Evolutionary conservation across 2,797 vertebrate genomes (phyloP), one percentile per base, ranked within the genome.

Genomic region (Anniella stebbinsi): DNA sequence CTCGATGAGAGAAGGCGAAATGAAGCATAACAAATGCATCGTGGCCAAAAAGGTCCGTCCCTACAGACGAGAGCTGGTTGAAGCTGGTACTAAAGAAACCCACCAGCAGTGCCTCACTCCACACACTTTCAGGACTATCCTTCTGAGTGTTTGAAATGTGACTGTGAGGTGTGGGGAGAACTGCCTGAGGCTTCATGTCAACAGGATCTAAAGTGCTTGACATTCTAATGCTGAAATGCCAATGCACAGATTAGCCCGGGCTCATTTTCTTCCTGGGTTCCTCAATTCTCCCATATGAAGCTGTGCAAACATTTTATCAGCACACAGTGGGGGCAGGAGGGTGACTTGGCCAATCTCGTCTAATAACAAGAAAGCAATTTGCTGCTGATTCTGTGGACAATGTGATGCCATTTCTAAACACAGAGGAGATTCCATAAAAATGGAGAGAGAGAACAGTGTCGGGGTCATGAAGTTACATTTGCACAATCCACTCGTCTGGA

Each of bases 221-320:
- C 96, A 95, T 96, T 96, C 96, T 94, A 6, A 1, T 94, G 93
- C 95, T 89, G 94, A 96, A 97, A 97, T 96, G 93, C 93, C 94
- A 96, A 92, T 89, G 94, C 90, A 94, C 92, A 95, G 96, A 97
- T 96, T 96, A 97, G 91, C 45, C 93, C 88, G 89, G 91, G 82
- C 87, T 87, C 91, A 1, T 91, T 92, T 93, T 89, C 76, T 13
- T 41, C 80, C 4, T 0, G 41, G 33, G 82, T 81, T 90, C 94
- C 93, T 92, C 0, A 88, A 86, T 94, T 96, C 93, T 87, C 92
- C 84, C 80, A 3, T 45, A 13, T 88, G 95, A 91, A 45, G 91
- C 89, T 92, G 66, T 89, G 93, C 93, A 96, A 96, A 96, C 93
- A 95, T 95, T 96, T 96, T 93, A 95, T 94, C 94, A 92, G 92